Conservation (phyloP, 2,797 vertebrate genomes). For the Phoebastria nigripes region DNA sequence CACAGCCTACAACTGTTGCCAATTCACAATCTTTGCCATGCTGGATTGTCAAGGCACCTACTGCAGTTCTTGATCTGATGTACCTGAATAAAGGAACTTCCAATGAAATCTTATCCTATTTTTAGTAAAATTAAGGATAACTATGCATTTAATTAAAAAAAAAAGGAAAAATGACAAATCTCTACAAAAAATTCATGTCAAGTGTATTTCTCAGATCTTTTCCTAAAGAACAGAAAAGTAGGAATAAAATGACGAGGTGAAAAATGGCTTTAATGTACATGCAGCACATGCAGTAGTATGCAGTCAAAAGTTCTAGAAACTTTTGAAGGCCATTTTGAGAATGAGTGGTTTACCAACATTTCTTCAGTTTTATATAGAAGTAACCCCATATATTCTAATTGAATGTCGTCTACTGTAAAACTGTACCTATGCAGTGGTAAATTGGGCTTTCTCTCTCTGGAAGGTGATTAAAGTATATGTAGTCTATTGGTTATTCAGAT, state of each 20-base stretch:
- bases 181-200: not conserved
- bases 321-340: not conserved
- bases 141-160: not conserved
- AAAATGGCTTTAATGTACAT: not conserved
- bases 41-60: not conserved
- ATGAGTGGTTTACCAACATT: not conserved
- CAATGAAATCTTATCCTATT: not conserved
- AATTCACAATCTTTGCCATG: not conserved
- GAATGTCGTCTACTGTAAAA: not conserved
- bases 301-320: not conserved
- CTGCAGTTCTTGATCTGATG: not conserved
- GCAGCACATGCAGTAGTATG: not conserved
- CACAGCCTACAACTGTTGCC: not conserved
- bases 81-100: not conserved
- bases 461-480: not conserved
- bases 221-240: not conserved
- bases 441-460: not conserved
- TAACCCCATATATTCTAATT: too few species aligned
- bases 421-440: not conserved
- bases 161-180: not conserved
- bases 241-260: not conserved
- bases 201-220: not conserved
- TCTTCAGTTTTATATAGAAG: not conserved
- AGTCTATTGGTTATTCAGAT: not conserved
- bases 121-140: not conserved